Evolutionary conservation across 2,888 invertebrate species (phyloP).

Genomic region (Andrena fulva): DNA sequence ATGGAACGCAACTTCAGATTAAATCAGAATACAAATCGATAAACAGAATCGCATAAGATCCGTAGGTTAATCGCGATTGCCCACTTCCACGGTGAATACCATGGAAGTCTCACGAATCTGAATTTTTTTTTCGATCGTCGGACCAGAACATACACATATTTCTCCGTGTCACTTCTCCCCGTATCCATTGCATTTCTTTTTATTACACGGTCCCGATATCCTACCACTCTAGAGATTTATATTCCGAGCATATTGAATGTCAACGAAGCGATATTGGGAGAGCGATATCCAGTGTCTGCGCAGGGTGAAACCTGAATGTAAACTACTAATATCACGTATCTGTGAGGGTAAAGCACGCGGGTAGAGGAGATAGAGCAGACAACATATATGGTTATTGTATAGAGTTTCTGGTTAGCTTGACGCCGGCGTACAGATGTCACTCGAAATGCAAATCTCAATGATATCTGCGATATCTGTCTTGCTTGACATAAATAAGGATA

Average conservation of each 20-base stretch:
- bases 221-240: slow-evolving; percentile 18
- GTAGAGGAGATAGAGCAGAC: neutral
- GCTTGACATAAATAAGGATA: neutral
- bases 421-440: neutral
- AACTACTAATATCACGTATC: slow-evolving; percentile 30
- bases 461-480: neutral
- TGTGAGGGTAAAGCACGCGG: slow-evolving; percentile 2
- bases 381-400: slow-evolving; percentile 10
- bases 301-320: slow-evolving; percentile 6
- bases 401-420: slow-evolving; percentile 18
- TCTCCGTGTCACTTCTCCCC: neutral
- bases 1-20: neutral
- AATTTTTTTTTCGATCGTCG: slow-evolving; percentile 12
- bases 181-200: slow-evolving; percentile 47
- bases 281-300: slow-evolving; percentile 34
- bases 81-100: neutral
- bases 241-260: slow-evolving; percentile 42
- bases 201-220: slow-evolving; percentile 14
- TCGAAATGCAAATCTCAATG: neutral
- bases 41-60: neutral
- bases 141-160: slow-evolving; percentile 17
- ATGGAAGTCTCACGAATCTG: neutral
- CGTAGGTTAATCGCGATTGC: neutral
- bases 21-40: neutral
- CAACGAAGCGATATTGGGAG: slow-evolving; percentile 38